Conservation (phyloP, 2,113 vertebrate species). For the Piliocolobus tephrosceles region DNA sequence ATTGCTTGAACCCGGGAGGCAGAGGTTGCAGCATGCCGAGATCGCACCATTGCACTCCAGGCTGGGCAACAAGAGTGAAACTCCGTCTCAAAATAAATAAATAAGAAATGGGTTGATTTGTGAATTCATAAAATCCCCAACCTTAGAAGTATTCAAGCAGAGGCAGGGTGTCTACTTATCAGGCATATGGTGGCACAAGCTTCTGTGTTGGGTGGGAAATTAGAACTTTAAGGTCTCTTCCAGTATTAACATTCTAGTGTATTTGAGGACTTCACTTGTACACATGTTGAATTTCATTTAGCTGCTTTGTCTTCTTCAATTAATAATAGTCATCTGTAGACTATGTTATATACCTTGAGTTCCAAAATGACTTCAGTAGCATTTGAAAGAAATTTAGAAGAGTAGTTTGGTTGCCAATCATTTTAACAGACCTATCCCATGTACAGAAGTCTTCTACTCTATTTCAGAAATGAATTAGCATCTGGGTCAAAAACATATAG, state of each 20-base stretch:
- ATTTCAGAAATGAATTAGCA: constrained; percentile 38
- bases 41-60: no score
- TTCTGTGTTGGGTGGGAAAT: not conserved
- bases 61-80: no score
- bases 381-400: constrained; percentile 39
- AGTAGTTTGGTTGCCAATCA: not conserved
- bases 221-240: not conserved
- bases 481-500: not conserved
- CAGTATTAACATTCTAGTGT: not conserved
- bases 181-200: not conserved
- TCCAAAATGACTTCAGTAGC: not conserved
- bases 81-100: no score
- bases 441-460: constrained; percentile 4
- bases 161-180: not conserved
- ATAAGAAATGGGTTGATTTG: not conserved
- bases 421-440: constrained; percentile 16
- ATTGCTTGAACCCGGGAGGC: no score
- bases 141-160: constrained; percentile 13
- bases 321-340: not conserved
- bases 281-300: constrained; percentile 43
- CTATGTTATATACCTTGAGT: not conserved
- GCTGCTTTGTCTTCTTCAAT: constrained; percentile 40
- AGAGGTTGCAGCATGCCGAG: no score
- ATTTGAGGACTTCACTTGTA: not conserved
- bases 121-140: constrained; percentile 18